These are phyloP conservation scores for Hoplodrina blanda DNA, from an alignment of 2,888 invertebrate species.

Conservation along the genomic window DNA sequence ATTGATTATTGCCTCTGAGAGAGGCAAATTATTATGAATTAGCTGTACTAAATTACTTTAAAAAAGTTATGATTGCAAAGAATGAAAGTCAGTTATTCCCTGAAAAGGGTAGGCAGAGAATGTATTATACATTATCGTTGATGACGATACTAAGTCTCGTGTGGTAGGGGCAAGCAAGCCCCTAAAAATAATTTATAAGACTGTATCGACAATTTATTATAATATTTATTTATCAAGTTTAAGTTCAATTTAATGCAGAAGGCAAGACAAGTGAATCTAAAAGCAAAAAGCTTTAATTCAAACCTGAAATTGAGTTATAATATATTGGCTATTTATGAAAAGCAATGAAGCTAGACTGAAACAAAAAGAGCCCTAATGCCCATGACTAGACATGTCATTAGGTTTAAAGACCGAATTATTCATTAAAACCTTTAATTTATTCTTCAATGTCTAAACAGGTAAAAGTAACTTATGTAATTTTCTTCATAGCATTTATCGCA, in stretches of 20 bases:
- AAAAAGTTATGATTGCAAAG: background rate
- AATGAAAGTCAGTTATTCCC: slow-evolving; percentile 1
- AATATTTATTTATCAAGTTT: slow-evolving; percentile 25
- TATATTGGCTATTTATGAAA: background rate
- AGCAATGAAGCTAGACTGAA: background rate
- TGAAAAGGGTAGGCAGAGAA: background rate
- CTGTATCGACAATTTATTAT: background rate
- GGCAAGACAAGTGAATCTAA: background rate
- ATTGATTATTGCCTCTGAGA: slow-evolving; percentile 15
- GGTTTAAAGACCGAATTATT: background rate
- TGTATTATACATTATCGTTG: background rate
- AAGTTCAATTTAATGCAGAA: slow-evolving; percentile 24
- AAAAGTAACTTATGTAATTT: slow-evolving; percentile 9
- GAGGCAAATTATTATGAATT: slow-evolving; percentile 17
- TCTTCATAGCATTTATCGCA: slow-evolving; percentile 1
- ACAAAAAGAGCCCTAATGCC: background rate
- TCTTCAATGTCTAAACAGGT: slow-evolving; percentile 1
- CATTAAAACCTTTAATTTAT: background rate
- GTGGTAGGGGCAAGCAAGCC: background rate
- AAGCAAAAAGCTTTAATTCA: slow-evolving; percentile 4
- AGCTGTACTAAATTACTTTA: slow-evolving; percentile 4
- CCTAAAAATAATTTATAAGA: background rate
- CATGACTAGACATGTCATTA: background rate
- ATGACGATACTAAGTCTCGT: background rate
- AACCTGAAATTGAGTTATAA: slow-evolving; percentile 1